Conservation (phyloP, 2,888 invertebrate species). For the Octodonta nipae region DNA sequence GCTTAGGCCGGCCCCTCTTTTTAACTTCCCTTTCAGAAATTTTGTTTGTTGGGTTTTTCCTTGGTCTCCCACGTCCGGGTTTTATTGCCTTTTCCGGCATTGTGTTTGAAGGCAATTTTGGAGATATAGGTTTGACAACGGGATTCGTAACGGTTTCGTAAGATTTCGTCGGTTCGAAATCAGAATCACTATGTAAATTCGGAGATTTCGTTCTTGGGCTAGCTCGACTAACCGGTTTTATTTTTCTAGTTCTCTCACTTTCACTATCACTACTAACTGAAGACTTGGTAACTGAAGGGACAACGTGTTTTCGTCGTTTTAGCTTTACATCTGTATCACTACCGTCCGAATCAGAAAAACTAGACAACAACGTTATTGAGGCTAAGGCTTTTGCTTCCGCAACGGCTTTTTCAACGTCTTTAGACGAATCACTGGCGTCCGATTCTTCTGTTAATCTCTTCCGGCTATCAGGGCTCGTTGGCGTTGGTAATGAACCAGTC, state of each 20-base stretch:
- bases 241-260: conserved; percentile 18
- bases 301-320: conserved; percentile 13
- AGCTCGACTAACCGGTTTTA: conserved; percentile 28
- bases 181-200: conserved; percentile 30
- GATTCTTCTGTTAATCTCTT: conserved; percentile 28
- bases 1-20: conserved; percentile 20
- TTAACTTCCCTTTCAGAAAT: conserved; percentile 15
- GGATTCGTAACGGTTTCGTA: conserved; percentile 16
- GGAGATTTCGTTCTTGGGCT: conserved; percentile 31
- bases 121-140: too few species aligned
- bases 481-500: conserved; percentile 6
- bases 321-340: conserved; percentile 18
- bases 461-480: conserved; percentile 17
- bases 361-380: conserved; percentile 40
- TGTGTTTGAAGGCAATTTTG: too few species aligned
- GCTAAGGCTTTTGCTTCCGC: conserved; percentile 35
- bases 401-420: conserved; percentile 39
- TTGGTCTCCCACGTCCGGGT: conserved; percentile 17
- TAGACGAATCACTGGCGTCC: conserved; percentile 40
- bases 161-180: conserved; percentile 14
- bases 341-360: conserved; percentile 39
- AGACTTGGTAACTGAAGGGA: conserved; percentile 20
- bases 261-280: conserved; percentile 25
- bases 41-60: conserved; percentile 13
- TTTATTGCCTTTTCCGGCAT: conserved; percentile 12